These are phyloP conservation scores for Cnemophilus loriae DNA, from an alignment of 2,113 vertebrate species.

Conservation along the genomic window DNA sequence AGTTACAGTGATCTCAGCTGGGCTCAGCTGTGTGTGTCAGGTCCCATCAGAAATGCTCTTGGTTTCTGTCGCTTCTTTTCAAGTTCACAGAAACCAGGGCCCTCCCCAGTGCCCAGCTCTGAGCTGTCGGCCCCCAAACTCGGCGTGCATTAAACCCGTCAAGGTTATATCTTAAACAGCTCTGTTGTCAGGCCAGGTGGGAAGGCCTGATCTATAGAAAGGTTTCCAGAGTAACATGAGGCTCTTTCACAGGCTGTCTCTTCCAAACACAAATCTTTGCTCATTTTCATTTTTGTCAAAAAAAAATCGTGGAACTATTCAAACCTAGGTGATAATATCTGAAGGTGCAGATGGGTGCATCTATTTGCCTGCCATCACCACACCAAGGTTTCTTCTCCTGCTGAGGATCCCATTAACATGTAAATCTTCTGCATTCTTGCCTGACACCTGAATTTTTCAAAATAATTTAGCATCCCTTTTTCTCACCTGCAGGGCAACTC, in stretches of 20 bases:
- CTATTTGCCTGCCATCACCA: conserved; percentile 4
- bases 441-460: conserved; percentile 60
- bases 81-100: neutral
- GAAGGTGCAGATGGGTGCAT: conserved; percentile 31
- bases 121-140: neutral
- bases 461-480: conserved; percentile 48
- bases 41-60: neutral
- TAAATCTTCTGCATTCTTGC: conserved; percentile 32
- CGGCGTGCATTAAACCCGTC: neutral
- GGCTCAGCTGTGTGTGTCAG: neutral
- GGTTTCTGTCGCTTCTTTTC: neutral
- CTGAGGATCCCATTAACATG: conserved; percentile 51
- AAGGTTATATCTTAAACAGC: neutral
- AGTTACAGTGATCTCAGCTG: neutral
- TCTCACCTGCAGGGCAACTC: conserved; percentile 28
- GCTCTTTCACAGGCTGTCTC: neutral
- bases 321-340: neutral
- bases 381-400: conserved; percentile 1
- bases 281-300: neutral
- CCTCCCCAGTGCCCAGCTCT: neutral
- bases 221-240: neutral
- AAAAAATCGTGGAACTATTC: neutral
- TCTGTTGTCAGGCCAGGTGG: neutral
- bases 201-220: neutral
- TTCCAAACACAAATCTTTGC: neutral